Evolutionary conservation across 2,113 vertebrate species (phyloP).

Genomic region (Telmatochromis sp.): DNA sequence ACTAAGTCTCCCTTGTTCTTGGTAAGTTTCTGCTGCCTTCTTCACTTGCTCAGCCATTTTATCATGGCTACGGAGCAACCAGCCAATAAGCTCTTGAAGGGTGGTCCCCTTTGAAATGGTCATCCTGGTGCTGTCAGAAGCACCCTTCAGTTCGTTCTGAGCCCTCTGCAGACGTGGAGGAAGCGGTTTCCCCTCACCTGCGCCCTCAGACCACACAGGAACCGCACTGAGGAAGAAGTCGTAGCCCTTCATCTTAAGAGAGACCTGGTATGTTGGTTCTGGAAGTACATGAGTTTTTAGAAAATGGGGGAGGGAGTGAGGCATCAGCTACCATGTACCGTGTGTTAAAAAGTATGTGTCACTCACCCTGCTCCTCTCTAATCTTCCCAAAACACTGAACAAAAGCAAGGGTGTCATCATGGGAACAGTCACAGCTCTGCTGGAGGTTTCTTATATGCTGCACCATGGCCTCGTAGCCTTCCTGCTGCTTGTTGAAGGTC

Average conservation of each 20-base stretch:
- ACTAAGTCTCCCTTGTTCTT: conserved; percentile 50
- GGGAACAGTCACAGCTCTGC: conserved; percentile 15
- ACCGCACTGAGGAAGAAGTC: conserved; percentile 65
- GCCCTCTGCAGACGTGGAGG: conserved; percentile 48
- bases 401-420: conserved; percentile 20
- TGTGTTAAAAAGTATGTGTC: background rate
- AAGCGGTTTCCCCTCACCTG: background rate
- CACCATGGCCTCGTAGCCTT: conserved; percentile 51
- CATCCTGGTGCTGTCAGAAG: conserved; percentile 49
- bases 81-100: conserved; percentile 49
- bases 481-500: conserved; percentile 67
- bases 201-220: conserved; percentile 3
- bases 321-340: background rate
- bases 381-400: conserved; percentile 45
- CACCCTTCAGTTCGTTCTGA: conserved; percentile 48
- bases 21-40: conserved; percentile 13
- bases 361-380: conserved; percentile 56
- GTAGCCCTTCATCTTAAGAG: conserved; percentile 62
- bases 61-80: conserved; percentile 48
- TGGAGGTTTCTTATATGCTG: conserved; percentile 34
- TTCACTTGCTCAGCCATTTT: conserved; percentile 38
- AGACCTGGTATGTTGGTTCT: conserved; percentile 42
- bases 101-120: conserved; percentile 40
- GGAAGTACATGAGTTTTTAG: background rate
- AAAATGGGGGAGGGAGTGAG: background rate